These are phyloP conservation scores for Teleopsis dalmanni DNA, from an alignment of 1,140 invertebrate genomes.

Conservation along the genomic window DNA sequence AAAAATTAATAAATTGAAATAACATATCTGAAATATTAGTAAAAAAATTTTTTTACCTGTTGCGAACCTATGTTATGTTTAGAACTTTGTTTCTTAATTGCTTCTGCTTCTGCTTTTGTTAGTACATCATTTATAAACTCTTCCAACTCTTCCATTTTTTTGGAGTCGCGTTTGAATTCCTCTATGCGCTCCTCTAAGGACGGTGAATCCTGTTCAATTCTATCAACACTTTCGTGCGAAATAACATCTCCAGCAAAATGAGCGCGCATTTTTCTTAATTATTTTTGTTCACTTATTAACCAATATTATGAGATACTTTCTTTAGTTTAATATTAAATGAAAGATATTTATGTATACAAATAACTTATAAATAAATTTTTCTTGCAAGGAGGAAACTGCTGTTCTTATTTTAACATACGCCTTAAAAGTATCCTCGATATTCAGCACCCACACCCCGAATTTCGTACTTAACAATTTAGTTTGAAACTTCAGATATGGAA, in stretches of 20 bases:
- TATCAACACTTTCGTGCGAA: constrained; percentile 25
- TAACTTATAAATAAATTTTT: no score
- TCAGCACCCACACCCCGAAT: no score
- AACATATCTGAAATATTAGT: background rate
- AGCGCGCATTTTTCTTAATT: constrained; percentile 31
- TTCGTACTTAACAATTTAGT: no score
- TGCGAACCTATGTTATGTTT: constrained; percentile 27
- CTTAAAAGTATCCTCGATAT: no score
- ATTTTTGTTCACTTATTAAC: constrained; percentile 4
- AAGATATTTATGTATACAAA: no score
- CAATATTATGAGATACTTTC: no score
- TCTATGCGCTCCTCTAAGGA: constrained; percentile 29
- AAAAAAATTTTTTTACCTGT: constrained; percentile 33
- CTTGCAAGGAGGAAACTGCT: no score
- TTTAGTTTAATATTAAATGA: no score
- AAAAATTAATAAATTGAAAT: constrained; percentile 6
- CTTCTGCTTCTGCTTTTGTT: constrained; percentile 33
- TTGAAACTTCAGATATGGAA: no score
- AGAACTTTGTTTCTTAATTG: constrained; percentile 21
- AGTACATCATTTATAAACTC: constrained; percentile 40
- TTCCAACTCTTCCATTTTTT: constrained; percentile 33
- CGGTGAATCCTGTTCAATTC: constrained; percentile 20
- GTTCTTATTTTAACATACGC: no score
- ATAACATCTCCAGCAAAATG: constrained; percentile 35
- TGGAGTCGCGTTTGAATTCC: constrained; percentile 34